These are phyloP conservation scores for Caenorhabditis inopinata DNA, from an alignment of 1,140 invertebrate species.

Conservation along the genomic window DNA sequence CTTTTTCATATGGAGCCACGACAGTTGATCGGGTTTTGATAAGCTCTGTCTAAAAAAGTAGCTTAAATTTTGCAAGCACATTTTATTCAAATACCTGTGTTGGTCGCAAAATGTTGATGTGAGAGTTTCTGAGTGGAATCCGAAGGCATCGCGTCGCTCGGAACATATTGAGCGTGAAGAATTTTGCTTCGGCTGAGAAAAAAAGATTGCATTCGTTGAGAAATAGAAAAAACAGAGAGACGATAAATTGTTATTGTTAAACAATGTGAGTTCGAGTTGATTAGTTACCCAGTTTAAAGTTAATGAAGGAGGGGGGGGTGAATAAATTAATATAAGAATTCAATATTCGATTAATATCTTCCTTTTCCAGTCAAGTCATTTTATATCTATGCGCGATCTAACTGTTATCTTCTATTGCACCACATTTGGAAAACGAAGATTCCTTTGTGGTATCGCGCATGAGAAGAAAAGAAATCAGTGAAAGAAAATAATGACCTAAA, in stretches of 20 bases:
- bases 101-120: constrained; percentile 20
- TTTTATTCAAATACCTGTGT: not conserved
- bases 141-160: not conserved
- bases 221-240: not conserved
- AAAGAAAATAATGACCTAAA: not conserved
- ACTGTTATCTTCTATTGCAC: constrained; percentile 10
- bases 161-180: constrained; percentile 1
- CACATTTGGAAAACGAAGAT: not conserved
- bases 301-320: too few relatives aligned
- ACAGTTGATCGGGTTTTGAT: not conserved
- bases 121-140: constrained; percentile 3
- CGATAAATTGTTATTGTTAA: too few relatives aligned
- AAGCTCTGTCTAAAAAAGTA: not conserved
- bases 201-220: too few relatives aligned
- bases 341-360: too few relatives aligned
- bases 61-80: not conserved
- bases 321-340: too few relatives aligned
- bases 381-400: constrained; percentile 24
- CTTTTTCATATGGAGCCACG: constrained; percentile 19
- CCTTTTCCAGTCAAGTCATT: not conserved
- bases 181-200: not conserved
- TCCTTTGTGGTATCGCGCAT: not conserved
- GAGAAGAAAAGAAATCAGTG: not conserved
- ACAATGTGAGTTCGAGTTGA: too few relatives aligned
- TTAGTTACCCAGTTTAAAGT: too few relatives aligned